phyloP scores from a whole-genome alignment of 2,797 vertebrate species.

The Ceryle rudis region DNA sequence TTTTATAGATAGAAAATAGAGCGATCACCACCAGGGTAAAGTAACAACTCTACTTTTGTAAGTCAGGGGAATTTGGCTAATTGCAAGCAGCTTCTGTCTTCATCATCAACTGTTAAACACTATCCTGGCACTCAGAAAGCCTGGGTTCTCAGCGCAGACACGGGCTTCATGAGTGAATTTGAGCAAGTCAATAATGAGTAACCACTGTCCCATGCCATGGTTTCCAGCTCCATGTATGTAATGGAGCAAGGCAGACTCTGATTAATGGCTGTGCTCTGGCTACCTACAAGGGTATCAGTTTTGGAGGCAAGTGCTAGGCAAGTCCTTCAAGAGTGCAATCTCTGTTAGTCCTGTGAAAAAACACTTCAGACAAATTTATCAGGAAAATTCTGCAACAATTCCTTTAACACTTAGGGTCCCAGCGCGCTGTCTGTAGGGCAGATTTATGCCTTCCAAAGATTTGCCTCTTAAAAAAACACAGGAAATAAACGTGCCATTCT shows the following conservation, averaged over 20 bases:
- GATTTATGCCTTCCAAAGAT: background rate
- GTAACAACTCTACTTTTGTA: background rate
- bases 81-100: background rate
- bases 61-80: background rate
- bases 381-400: background rate
- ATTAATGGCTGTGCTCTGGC: background rate
- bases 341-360: background rate
- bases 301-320: background rate
- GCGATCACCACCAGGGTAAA: background rate
- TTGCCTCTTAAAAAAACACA: background rate
- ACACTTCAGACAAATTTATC: background rate
- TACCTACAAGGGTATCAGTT: background rate
- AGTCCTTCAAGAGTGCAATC: background rate
- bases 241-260: background rate
- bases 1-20: background rate
- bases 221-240: background rate
- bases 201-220: background rate
- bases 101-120: background rate
- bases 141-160: background rate
- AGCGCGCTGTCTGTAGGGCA: background rate
- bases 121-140: background rate
- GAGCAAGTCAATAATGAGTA: background rate
- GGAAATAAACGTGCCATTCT: background rate
- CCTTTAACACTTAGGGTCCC: background rate
- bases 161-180: background rate